Percentiles rank a stretch among this genome's conserved stretches.
These are phyloP conservation scores for Eonycteris spelaea DNA, from an alignment of 2,113 vertebrate genomes.

Conservation along the genomic window DNA sequence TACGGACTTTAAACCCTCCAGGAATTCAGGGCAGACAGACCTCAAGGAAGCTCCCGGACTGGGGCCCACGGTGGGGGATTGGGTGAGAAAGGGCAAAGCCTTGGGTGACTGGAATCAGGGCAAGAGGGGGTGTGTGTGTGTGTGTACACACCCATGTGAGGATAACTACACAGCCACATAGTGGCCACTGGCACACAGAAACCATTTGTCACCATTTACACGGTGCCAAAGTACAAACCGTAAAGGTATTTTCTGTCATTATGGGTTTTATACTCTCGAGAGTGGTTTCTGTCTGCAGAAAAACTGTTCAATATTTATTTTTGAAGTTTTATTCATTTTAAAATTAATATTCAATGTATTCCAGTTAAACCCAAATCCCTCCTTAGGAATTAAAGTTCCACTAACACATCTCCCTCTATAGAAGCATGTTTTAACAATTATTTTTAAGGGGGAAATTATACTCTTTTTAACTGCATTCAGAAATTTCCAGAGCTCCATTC, in stretches of 20 bases:
- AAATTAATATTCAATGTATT: not conserved
- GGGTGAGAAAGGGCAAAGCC: not conserved
- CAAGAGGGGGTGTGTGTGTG: not conserved
- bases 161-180: too few relatives aligned
- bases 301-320: not conserved
- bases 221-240: not conserved
- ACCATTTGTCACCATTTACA: not conserved
- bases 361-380: not conserved
- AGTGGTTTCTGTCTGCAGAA: not conserved
- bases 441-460: not conserved
- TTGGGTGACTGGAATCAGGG: not conserved
- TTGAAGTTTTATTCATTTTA: not conserved
- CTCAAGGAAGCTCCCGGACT: not conserved
- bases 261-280: not conserved
- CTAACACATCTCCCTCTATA: not conserved
- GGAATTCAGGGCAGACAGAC: conserved; percentile 10
- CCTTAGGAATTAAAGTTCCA: not conserved
- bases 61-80: not conserved
- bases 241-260: not conserved
- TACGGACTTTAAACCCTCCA: not conserved
- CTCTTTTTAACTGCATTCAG: not conserved
- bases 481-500: not conserved
- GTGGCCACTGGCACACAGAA: not conserved
- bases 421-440: not conserved
- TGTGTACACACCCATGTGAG: not conserved